Base-by-base conservation (phyloP, 1,140 invertebrate genomes). In the Calliopsis andreniformis region DNA sequence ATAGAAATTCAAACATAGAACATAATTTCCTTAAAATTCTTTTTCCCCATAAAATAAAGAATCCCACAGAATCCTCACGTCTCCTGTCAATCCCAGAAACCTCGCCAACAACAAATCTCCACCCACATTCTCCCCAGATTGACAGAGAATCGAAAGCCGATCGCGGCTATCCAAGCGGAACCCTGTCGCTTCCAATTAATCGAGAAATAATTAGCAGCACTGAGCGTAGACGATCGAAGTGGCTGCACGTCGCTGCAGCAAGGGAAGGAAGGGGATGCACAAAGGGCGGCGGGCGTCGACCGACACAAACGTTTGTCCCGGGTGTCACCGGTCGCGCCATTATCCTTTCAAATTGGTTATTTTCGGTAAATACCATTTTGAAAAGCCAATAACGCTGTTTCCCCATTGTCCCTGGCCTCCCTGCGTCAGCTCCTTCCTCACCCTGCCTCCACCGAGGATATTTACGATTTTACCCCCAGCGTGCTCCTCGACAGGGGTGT, bases 341-440 rank as follows among this genome's bases (percentile, higher is more conserved):
- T 90, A 92, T 90, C 90, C 89, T 51, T 87, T 89, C 87, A 89
- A 87, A 92, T 91, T 92, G 90, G 88, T 91, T 92, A 92, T 92
- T 92, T 92, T 92, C 90, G 87, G 90, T 92, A 92, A 92, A 92
- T 92, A 92, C 91, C 89, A 84, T 90, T 91, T 89, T 92, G 89
- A 92, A 90, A 91, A 91, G 91, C 90, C 91, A 92, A 92, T 92
- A 91, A 92, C 88, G 88, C 86, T 91, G 91, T 92, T 91, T 89
- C 85, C 84, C 85, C 62, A 92, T 92, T 92, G 89, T 92, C 25
- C 25, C 58, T 25, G 56, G 55, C 58, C 69, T 62, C 82, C n/a
- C n/a, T n/a, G n/a, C n/a, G n/a, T n/a, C n/a, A n/a, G n/a, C n/a
- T n/a, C 62, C 56, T 70, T 85, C 75, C 86, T 82, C 84, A 83